Base-by-base conservation (phyloP, 2,888 invertebrate genomes). In the Drosophila mayaguana region DNA sequence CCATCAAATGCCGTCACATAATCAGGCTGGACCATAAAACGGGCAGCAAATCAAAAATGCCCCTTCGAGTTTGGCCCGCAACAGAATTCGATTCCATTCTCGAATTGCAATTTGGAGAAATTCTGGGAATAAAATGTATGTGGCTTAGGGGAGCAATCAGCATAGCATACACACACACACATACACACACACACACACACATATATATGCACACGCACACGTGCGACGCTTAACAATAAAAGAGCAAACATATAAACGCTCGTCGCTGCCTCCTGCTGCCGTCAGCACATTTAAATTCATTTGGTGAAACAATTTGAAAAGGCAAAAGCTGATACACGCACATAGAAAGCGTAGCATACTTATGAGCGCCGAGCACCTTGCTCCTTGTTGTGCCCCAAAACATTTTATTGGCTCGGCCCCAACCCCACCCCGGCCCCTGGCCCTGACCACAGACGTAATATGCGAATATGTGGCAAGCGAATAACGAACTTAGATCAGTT, bases 251-350 rank as follows among this genome's bases (percentile, higher is more conserved):
- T 64, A 80, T 62, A 59, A 72, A 69, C 63, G 66, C 45, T 63
- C 28, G 46, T 8, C 16, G 57, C 51, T 57, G 46, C 18, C 48
- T 48, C 20, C 8, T 45, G 72, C 65, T 81, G 72, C 57, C 71
- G 85, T 88, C 89, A 88, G 87, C 88, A 80, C 88, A 83, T 87
- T 83, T 77, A 80, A 87, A 89, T 88, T 87, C 87, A 87, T 89
- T 89, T 88, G 74, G 76, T 70, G 72, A 83, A 83, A 78, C 84
- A 72, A 87, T 83, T 87, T 83, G 68, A 74, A 81, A 78, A 72
- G 63, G 74, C 63, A 25, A 60, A 70, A 53, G 38, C 20, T 28
- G 48, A 53, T 32, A 50, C 60, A 69, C 62, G 45, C 46, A 22
- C 45, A 67, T 42, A 74, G 53, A 77, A 75, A 85, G 77, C 53